Percentiles rank a stretch among this genome's conserved stretches.
These are phyloP conservation scores for Acronicta psi DNA, from an alignment of 2,888 invertebrate genomes.

Conservation along the genomic window DNA sequence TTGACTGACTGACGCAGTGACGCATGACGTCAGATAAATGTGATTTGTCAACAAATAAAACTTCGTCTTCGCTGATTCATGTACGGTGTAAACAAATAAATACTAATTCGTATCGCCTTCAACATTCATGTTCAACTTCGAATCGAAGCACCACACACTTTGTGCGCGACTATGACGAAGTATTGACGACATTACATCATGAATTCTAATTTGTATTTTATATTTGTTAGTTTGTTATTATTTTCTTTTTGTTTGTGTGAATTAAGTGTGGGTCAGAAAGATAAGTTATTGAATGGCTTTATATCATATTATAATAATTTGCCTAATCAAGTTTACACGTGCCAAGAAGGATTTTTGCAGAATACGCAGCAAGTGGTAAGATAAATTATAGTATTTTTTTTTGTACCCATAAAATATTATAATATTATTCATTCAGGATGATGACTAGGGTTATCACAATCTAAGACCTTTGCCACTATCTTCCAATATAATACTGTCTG, in stretches of 20 bases:
- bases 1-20: conserved; percentile 14
- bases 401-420: background rate
- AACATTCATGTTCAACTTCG: conserved; percentile 40
- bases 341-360: conserved; percentile 80
- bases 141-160: conserved; percentile 47
- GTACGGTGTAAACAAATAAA: conserved; percentile 57
- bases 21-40: conserved; percentile 13
- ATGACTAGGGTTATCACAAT: conserved; percentile 54
- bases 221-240: conserved; percentile 60
- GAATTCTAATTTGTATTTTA: conserved; percentile 62
- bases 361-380: conserved; percentile 84
- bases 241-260: conserved; percentile 68
- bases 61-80: conserved; percentile 40
- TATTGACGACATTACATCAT: conserved; percentile 67
- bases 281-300: conserved; percentile 75
- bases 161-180: conserved; percentile 66
- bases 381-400: conserved; percentile 27
- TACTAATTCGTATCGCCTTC: conserved; percentile 28
- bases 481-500: too few species aligned
- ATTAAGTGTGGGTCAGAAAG: conserved; percentile 66
- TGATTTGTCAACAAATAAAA: conserved; percentile 16
- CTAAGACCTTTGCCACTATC: conserved; percentile 42
- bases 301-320: conserved; percentile 84
- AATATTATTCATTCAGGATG: background rate
- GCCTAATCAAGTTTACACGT: conserved; percentile 79